phyloP scores from a whole-genome alignment of 92 coral and sea anemone genomes.

The Zoanthus sansibaricus region DNA sequence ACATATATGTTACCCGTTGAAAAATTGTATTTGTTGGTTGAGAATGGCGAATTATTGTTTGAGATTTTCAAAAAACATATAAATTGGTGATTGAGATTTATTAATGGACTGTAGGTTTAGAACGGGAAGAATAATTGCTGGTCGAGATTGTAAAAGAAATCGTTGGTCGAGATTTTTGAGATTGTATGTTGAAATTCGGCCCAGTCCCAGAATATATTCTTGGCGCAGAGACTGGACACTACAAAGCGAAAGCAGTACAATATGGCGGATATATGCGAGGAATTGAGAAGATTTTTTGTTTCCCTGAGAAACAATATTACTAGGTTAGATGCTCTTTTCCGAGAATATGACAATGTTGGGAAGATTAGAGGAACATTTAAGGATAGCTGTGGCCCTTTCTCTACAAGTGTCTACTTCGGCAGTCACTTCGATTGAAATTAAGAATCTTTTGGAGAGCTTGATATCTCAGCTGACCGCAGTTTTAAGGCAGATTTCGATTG shows the following conservation, averaged over 20 bases:
- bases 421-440: background rate
- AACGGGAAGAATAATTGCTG: background rate
- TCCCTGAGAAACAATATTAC: conserved; percentile 25
- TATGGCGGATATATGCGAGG: conserved; percentile 2
- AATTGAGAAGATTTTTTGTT: conserved; percentile 25
- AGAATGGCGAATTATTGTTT: conserved; percentile 14
- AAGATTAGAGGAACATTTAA: conserved; percentile 39
- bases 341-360: conserved; percentile 41
- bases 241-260: conserved; percentile 11
- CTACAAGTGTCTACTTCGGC: background rate
- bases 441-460: background rate
- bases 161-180: too few relatives aligned
- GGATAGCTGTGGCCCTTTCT: conserved; percentile 39
- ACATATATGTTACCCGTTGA: conserved; percentile 5
- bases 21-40: conserved; percentile 8
- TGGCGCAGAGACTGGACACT: conserved; percentile 17
- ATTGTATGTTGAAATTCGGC: background rate
- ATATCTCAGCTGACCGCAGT: conserved; percentile 8
- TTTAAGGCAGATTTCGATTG: conserved; percentile 19
- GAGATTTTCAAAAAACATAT: background rate
- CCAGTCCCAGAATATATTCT: conserved; percentile 1
- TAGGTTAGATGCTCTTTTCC: conserved; percentile 24
- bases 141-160: background rate
- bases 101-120: background rate
- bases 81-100: conserved; percentile 24